Evolutionary conservation across 1,140 invertebrate species (phyloP).

Genomic region (Drosophila kohkoa): DNA sequence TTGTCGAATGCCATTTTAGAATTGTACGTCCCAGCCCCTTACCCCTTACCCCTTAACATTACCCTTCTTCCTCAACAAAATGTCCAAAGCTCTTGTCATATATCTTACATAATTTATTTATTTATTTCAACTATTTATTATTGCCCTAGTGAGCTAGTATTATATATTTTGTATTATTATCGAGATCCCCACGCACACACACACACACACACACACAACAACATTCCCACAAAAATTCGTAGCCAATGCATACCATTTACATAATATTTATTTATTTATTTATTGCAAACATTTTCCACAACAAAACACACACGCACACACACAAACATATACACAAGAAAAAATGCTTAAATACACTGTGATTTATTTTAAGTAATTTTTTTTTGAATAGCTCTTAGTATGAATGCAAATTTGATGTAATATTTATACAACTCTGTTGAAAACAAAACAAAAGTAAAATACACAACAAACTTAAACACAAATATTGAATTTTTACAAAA

Average conservation of each 20-base stretch:
- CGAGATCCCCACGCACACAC: neutral
- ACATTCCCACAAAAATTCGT: neutral
- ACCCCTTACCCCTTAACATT: neutral
- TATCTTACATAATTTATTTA: constrained; percentile 34
- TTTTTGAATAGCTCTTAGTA: constrained; percentile 71
- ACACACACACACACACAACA: neutral
- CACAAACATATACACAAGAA: constrained; percentile 49
- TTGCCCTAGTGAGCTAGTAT: constrained; percentile 18
- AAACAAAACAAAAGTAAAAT: constrained; percentile 2
- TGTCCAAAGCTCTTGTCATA: neutral
- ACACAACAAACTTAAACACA: neutral
- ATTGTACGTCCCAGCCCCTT: constrained; percentile 37
- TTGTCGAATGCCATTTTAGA: constrained; percentile 78
- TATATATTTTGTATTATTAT: constrained; percentile 20
- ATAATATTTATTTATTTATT: constrained; percentile 36
- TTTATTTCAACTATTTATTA: constrained; percentile 5
- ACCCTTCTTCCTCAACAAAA: too few relatives aligned
- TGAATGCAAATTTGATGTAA: constrained; percentile 39
- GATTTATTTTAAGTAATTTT: constrained; percentile 82
- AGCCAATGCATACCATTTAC: constrained; percentile 16
- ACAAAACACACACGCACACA: constrained; percentile 31
- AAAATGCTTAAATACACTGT: constrained; percentile 79
- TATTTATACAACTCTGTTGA: constrained; percentile 34
- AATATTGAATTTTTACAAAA: constrained; percentile 12
- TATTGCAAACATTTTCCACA: too few relatives aligned